phyloP scores from a whole-genome alignment of 1,140 invertebrate genomes.

The Neodiprion virginianus region DNA sequence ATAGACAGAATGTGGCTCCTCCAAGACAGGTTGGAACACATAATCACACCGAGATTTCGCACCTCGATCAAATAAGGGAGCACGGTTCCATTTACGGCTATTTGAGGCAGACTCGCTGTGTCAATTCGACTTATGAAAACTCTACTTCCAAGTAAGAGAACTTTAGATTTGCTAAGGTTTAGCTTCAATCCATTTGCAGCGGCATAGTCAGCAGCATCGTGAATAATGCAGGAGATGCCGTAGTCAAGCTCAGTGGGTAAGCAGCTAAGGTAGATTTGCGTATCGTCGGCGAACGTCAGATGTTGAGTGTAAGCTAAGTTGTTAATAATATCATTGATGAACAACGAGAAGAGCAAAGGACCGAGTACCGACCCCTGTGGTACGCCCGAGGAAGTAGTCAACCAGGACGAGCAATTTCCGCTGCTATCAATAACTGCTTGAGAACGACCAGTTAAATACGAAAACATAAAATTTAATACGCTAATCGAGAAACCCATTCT shows the following conservation, averaged over 20 bases:
- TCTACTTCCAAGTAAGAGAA: background rate
- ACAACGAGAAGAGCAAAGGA: too few species aligned
- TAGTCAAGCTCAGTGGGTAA: background rate
- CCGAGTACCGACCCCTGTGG: background rate
- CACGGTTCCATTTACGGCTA: background rate
- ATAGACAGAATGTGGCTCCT: background rate
- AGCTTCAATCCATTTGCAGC: background rate
- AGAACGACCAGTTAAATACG: background rate
- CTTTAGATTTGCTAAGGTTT: constrained; percentile 1
- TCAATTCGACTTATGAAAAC: background rate
- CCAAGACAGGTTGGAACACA: background rate
- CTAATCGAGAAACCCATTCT: background rate
- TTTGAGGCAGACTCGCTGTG: background rate
- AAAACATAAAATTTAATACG: background rate
- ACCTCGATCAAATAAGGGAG: background rate
- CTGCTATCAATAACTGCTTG: background rate
- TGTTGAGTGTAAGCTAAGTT: background rate
- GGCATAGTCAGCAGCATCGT: background rate
- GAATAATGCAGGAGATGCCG: background rate
- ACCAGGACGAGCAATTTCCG: background rate
- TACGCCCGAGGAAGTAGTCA: background rate
- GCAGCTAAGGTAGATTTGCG: background rate
- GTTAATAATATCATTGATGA: background rate
- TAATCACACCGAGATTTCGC: background rate
- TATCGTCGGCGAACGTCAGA: background rate